Percentiles rank a stretch among this genome's conserved stretches.
Evolutionary conservation across 2,113 vertebrate genomes (phyloP).

Genomic region (Mastomys coucha): DNA sequence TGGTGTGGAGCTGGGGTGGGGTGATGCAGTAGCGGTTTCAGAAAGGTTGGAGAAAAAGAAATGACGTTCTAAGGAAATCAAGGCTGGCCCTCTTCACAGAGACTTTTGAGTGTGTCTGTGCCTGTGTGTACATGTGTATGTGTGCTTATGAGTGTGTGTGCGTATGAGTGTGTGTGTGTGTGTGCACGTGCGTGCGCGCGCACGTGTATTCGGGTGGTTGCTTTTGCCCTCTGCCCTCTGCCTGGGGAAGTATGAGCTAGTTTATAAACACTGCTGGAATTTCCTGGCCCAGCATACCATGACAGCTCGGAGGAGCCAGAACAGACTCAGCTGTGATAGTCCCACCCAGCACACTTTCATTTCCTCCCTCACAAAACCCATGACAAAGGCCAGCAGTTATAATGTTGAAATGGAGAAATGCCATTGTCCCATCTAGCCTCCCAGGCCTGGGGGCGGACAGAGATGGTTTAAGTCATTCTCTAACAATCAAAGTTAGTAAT

Average conservation of each 20-base stretch:
- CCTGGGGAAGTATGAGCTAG: background rate
- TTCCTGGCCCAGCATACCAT: background rate
- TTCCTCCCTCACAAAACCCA: background rate
- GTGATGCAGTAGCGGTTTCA: background rate
- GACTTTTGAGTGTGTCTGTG: background rate
- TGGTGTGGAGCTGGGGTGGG: background rate
- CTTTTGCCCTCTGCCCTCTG: background rate
- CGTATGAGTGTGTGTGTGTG: too few species aligned
- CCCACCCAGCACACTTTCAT: background rate
- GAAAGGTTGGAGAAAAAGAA: conserved; percentile 15
- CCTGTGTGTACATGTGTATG: background rate
- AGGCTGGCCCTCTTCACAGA: background rate
- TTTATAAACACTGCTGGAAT: background rate
- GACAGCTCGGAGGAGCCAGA: background rate
- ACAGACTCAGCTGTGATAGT: background rate
- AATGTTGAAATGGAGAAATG: background rate
- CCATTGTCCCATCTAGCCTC: background rate
- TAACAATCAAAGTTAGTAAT: background rate
- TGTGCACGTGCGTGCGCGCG: background rate
- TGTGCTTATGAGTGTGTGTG: too few species aligned
- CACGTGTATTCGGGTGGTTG: background rate
- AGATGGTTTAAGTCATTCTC: background rate
- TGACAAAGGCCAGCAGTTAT: background rate
- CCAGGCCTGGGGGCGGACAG: background rate
- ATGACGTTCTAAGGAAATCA: background rate